Base-by-base conservation (phyloP, 1,140 invertebrate species). In the Drosophila santomea region DNA sequence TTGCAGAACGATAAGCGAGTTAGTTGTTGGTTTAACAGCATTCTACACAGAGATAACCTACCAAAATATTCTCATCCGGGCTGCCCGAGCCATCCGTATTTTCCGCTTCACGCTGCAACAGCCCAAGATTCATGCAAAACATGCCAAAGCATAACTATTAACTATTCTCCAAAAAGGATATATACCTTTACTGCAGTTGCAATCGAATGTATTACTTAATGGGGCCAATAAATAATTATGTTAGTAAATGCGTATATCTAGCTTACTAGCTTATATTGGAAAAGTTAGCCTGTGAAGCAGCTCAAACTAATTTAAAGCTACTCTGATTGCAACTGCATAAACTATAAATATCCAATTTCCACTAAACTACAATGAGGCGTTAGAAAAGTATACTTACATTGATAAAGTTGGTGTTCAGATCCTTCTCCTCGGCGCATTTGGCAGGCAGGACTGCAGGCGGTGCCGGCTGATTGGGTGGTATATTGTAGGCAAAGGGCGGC, bases 401-500 rank as follows among this genome's bases (percentile, higher is more conserved):
- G 32, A 94, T 91, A 59, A 95, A 95, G 84, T 94, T 93, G 61
- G 94, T 95, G 79, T 94, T 95, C 6, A 94, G 91, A 88, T 94
- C 94, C 77, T 95, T 95, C 15, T 83, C 90, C 89, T 92, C 91
- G 17, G 75, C 77, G 23, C 84, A 89, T 94, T 78, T 84, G 82
- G 91, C 84, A 74, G 93, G 78, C 41, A 75, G 36, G 14, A 76
- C 50, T 17, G 64, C 41, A 11, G 66, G 48, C 23, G 60, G 12
- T 14, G 68, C 17, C 35, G 76, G 77, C 56, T 78, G 93, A 58
- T 93, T 93, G 10, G 94, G 94, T 74, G 96, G 96, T 88, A 96
- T 95, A 74, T 96, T 96, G 72, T 96, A 97, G 0, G 94, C 95
- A 92, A 96, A 95, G 15, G 95, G 93, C 58, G 93, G 91, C 45